These are phyloP conservation scores for Papilio polytes DNA, from an alignment of 1,140 invertebrate genomes.

Conservation along the genomic window DNA sequence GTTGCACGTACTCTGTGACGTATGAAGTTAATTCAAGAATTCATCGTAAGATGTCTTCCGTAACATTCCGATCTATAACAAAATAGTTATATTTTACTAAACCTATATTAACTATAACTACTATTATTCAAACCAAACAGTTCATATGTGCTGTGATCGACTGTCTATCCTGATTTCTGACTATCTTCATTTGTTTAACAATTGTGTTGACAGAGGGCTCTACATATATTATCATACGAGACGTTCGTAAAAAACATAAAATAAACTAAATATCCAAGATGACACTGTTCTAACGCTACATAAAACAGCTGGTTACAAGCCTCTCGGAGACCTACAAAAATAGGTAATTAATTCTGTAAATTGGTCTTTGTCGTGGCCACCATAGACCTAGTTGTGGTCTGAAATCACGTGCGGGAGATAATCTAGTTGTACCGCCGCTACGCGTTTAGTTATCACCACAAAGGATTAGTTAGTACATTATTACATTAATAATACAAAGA, in stretches of 20 bases:
- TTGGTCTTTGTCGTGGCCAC: neutral
- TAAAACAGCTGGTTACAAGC: no score
- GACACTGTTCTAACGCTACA: no score
- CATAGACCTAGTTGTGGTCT: neutral
- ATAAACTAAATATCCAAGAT: no score
- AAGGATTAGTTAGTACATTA: conserved; percentile 19
- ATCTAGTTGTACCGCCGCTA: conserved; percentile 3
- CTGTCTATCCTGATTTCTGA: no score
- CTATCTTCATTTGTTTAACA: no score
- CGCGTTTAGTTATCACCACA: conserved; percentile 15
- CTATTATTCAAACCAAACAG: no score
- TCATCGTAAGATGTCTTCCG: neutral
- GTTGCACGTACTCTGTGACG: neutral
- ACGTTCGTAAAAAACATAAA: no score
- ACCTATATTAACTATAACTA: no score
- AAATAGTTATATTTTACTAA: no score
- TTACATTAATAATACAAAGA: neutral
- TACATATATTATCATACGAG: no score
- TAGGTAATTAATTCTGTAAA: neutral
- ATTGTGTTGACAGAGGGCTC: no score
- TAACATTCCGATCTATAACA: neutral
- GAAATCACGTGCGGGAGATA: conserved; percentile 27
- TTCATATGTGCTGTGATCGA: no score
- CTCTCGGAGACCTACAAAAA: neutral
- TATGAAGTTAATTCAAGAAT: neutral